Evolutionary conservation across 1,140 invertebrate genomes (phyloP), one percentile per base, ranked within the genome.

Genomic region (Ceratoteleas bidentatus): DNA sequence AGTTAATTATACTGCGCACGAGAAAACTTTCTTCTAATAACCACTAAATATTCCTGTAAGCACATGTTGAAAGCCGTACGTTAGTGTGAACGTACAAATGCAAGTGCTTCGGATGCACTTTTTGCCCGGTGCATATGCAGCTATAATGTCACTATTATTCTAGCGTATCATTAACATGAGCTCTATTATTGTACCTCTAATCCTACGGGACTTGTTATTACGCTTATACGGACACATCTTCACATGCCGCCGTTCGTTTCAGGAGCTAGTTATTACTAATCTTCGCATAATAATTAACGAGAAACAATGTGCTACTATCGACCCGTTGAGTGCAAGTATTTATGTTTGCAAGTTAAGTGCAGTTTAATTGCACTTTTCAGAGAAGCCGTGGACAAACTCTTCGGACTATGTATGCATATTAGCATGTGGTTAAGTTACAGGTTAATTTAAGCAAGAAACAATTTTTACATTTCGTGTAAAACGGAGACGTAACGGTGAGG

Each of bases 81-180:
- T 66, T 76, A 76, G 52, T 34, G 61, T 58, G 53, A 74, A 52
- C 32, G 38, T 61, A 76, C 49, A 61, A 75, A 66, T 60, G 62
- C 47, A 47, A 60, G 62, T 33, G 47, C 58, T n/a, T 49, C 13
- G 36, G 57, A 60, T 45, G 45, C 54, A 66, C 53, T 75, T 53
- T 58, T 65, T 60, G 72, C 14, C 6, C 9, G 14, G 7, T 36
- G 33, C 50, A 15, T 64, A 68, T 11, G 73, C 73, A 14, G 13
- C 6, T 47, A 53, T 68, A 76, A 76, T 76, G 73, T 76, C 64
- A 76, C 73, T 68, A 76, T 75, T 75, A 76, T 76, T 76, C 49
- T 38, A 68, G 56, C 56, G 38, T 76, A 76, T 76, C 62, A 76
- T 76, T 68, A 76, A 53, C 62, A 68, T 68, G 45, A 38, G n/a